These are phyloP conservation scores for Alethe castanea DNA, from an alignment of 2,113 vertebrate genomes.

Conservation along the genomic window DNA sequence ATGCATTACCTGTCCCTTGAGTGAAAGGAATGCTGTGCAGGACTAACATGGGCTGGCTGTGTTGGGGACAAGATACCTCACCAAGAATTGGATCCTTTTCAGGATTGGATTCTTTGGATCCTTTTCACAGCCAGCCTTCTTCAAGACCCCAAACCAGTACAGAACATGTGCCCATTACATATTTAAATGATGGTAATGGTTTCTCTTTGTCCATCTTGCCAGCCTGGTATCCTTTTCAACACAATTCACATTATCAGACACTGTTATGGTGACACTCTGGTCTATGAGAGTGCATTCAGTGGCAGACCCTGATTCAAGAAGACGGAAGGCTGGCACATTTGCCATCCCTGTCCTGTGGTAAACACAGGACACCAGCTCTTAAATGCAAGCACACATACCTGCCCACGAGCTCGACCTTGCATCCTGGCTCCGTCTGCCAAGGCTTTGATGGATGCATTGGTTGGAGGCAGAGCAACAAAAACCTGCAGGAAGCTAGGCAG, in stretches of 20 bases:
- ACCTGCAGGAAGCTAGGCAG: not conserved
- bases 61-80: not conserved
- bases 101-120: not conserved
- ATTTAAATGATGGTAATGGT: not conserved
- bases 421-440: not conserved
- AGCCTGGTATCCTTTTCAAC: not conserved
- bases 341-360: not conserved
- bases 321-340: not conserved
- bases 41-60: not conserved
- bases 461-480: not conserved
- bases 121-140: not conserved
- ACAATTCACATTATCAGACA: not conserved
- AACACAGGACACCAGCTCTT: not conserved
- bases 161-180: not conserved
- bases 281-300: not conserved
- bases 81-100: not conserved
- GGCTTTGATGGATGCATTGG: not conserved
- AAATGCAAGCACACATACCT: not conserved
- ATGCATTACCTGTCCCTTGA: not conserved
- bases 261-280: rapidly evolving
- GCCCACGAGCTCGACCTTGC: no score
- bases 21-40: rapidly evolving
- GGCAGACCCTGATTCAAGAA: not conserved
- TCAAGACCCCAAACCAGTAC: not conserved
- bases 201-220: not conserved